These are phyloP conservation scores for Teleogryllus occipitalis DNA, from an alignment of 1,140 invertebrate species.

Conservation along the genomic window DNA sequence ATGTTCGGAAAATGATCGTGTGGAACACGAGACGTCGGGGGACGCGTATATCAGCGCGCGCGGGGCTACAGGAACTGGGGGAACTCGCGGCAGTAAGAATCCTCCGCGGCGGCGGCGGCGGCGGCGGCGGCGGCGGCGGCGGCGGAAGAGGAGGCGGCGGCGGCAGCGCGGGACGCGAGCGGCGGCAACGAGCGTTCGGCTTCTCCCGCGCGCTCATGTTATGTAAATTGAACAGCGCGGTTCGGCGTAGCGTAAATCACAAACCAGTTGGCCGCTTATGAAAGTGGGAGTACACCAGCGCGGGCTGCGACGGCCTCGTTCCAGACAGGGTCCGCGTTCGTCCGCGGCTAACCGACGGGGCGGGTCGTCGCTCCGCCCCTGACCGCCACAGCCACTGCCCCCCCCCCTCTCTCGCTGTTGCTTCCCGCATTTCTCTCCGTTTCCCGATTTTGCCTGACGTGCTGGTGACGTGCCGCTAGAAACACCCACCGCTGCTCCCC, in stretches of 20 bases:
- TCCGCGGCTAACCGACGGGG: too few relatives aligned
- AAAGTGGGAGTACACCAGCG: neutral
- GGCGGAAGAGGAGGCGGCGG: neutral
- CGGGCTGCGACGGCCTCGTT: neutral
- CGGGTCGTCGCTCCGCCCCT: neutral
- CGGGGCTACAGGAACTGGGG: neutral
- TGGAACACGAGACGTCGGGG: neutral
- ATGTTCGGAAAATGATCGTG: neutral
- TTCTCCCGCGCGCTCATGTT: constrained; percentile 2
- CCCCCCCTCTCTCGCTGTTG: too few relatives aligned
- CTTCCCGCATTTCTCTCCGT: too few relatives aligned
- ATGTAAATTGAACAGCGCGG: constrained; percentile 3
- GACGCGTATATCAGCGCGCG: neutral
- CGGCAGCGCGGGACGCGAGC: too few relatives aligned
- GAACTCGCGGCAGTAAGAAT: neutral
- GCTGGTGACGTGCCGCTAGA: too few relatives aligned
- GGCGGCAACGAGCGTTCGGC: neutral
- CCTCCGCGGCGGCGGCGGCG: neutral
- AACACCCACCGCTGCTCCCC: too few relatives aligned
- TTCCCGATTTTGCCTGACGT: too few relatives aligned
- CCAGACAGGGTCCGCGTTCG: neutral
- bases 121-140: too few relatives aligned
- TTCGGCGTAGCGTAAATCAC: neutral
- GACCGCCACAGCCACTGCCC: neutral
- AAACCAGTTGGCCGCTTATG: constrained; percentile 3